These are phyloP conservation scores for Microcebus tavaratra DNA, from an alignment of 2,113 vertebrate genomes.

Conservation along the genomic window DNA sequence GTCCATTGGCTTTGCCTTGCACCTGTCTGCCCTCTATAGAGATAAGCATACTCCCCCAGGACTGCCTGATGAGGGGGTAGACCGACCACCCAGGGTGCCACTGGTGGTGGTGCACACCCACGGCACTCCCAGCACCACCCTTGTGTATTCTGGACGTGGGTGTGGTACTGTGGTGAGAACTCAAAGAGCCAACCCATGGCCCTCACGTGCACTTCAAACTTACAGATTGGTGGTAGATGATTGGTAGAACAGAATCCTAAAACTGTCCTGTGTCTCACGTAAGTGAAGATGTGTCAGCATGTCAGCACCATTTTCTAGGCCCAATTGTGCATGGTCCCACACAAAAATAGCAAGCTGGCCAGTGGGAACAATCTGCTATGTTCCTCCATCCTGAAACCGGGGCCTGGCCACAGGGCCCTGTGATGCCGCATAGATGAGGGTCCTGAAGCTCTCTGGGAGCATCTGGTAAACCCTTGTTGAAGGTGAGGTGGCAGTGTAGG, in stretches of 20 bases:
- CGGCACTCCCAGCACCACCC: fast-evolving
- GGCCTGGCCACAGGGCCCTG: neutral
- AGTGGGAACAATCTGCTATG: neutral
- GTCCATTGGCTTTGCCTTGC: neutral
- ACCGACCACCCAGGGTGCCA: too few species aligned
- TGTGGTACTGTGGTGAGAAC: neutral
- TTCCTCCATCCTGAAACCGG: too few species aligned
- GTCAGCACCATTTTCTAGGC: neutral
- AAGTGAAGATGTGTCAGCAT: neutral
- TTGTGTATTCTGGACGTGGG: neutral
- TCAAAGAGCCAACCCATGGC: neutral
- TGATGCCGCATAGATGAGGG: neutral
- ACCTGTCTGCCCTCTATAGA: neutral
- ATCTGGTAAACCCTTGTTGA: neutral
- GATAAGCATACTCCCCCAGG: neutral
- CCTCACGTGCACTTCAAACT: neutral
- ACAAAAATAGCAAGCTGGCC: neutral
- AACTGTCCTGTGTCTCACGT: neutral
- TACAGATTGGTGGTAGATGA: neutral
- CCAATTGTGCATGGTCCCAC: neutral
- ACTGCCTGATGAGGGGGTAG: neutral
- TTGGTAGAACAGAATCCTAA: neutral
- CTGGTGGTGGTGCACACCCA: neutral
- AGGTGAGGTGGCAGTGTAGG: neutral
- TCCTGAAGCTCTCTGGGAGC: neutral